A percentile compares a stretch with the other conserved stretches of the same genome.
Conservation (phyloP, 1,140 invertebrate species). For the Belonocnema kinseyi region DNA sequence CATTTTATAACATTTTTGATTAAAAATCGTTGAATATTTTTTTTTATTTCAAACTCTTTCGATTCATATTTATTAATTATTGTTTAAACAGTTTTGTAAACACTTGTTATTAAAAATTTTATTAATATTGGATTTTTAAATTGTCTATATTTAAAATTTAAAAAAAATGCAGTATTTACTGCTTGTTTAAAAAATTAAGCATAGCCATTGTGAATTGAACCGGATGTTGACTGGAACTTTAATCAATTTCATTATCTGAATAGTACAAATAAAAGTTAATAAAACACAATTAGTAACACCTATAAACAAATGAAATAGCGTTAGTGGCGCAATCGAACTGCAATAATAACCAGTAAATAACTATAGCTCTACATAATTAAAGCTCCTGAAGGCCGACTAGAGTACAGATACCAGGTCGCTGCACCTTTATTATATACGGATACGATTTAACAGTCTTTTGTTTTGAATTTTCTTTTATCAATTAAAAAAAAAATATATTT, state of each 20-base stretch:
- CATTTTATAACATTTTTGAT: too few species aligned
- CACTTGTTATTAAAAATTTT: too few species aligned
- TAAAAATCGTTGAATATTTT: too few species aligned
- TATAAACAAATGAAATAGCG: constrained; percentile 24
- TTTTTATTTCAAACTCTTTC: too few species aligned
- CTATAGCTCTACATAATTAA: constrained; percentile 24
- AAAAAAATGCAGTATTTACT: too few species aligned
- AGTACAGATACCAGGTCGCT: constrained; percentile 21
- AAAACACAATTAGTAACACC: constrained; percentile 29
- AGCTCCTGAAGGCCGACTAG: constrained; percentile 13
- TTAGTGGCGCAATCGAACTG: constrained; percentile 1
- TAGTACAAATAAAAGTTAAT: constrained; percentile 19
- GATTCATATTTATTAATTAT: too few species aligned
- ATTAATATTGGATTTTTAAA: too few species aligned
- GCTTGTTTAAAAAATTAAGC: not conserved
- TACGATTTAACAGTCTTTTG: not conserved
- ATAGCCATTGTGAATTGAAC: not conserved
- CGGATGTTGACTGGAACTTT: constrained; percentile 2
- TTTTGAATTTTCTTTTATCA: not conserved
- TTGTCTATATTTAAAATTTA: too few species aligned
- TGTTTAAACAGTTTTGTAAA: too few species aligned
- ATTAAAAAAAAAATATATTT: too few species aligned
- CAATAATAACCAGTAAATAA: constrained; percentile 6
- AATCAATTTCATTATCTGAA: constrained; percentile 9
- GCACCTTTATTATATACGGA: constrained; percentile 18